Evolutionary conservation across 2,797 vertebrate genomes (phyloP).

Genomic region (Myoxocephalus aenaeus): DNA sequence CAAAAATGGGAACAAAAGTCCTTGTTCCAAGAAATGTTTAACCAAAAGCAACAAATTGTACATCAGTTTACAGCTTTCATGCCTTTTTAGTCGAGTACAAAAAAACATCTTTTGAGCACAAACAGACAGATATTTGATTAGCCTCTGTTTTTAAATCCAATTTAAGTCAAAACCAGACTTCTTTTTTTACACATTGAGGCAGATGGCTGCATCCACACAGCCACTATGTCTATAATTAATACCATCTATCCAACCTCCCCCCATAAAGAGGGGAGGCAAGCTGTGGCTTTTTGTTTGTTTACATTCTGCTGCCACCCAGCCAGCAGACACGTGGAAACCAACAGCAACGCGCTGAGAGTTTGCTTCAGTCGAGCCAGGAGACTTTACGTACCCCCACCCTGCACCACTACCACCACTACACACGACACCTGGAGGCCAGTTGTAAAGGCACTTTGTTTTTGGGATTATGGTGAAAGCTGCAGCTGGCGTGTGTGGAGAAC

Average conservation of each 20-base stretch:
- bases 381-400: conserved; percentile 38
- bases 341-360: conserved; percentile 40
- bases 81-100: background rate
- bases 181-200: conserved; percentile 11
- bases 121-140: conserved; percentile 10
- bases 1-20: background rate
- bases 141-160: conserved; percentile 32
- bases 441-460: conserved; percentile 50
- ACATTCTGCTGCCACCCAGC: conserved; percentile 48
- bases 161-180: conserved; percentile 15
- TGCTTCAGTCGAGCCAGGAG: conserved; percentile 37
- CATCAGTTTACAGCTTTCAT: background rate
- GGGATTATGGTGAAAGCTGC: conserved; percentile 31
- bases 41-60: background rate
- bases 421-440: conserved; percentile 71
- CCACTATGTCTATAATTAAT: conserved; percentile 54
- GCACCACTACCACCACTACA: background rate
- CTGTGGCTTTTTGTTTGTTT: conserved; percentile 64
- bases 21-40: background rate
- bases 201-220: conserved; percentile 38
- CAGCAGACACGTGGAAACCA: conserved; percentile 39
- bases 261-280: background rate
- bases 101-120: background rate
- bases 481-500: conserved; percentile 49
- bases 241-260: conserved; percentile 32